A percentile compares a stretch with the other conserved stretches of the same genome.
phyloP scores from a whole-genome alignment of 1,140 invertebrate species.

The Drosophila pachea region DNA sequence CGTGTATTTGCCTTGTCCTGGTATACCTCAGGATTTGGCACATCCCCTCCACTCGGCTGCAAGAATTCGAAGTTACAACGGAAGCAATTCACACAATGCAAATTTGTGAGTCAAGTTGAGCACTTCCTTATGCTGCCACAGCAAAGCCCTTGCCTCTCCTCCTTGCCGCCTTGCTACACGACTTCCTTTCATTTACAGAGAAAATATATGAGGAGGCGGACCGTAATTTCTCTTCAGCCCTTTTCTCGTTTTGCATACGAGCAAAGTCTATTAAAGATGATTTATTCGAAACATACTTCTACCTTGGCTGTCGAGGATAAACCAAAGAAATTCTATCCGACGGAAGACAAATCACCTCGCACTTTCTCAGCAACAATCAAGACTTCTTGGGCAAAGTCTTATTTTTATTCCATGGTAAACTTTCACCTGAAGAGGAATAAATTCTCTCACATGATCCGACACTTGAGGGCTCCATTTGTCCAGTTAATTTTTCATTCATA shows the following conservation, averaged over 20 bases:
- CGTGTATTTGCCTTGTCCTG: slow-evolving; percentile 5
- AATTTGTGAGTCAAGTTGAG: slow-evolving; percentile 52
- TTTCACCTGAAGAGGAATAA: slow-evolving; percentile 1
- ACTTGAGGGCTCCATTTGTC: slow-evolving; percentile 6
- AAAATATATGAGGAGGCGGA: slow-evolving; percentile 11
- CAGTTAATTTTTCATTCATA: slow-evolving; percentile 38
- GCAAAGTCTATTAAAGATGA: slow-evolving; percentile 34
- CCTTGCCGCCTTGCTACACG: background rate
- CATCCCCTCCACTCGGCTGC: slow-evolving; percentile 5
- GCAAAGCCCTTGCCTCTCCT: background rate
- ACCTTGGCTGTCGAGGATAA: slow-evolving; percentile 23
- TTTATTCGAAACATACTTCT: slow-evolving; percentile 19
- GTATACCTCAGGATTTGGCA: slow-evolving; percentile 17
- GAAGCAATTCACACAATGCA: slow-evolving; percentile 64
- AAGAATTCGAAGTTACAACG: slow-evolving; percentile 43
- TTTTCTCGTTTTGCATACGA: slow-evolving; percentile 9
- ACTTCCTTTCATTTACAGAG: slow-evolving; percentile 22
- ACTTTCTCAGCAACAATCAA: slow-evolving; percentile 11
- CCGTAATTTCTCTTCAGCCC: slow-evolving; percentile 27
- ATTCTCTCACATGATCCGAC: background rate
- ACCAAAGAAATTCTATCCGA: slow-evolving; percentile 20
- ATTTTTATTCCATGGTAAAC: background rate
- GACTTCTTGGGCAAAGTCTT: slow-evolving; percentile 10
- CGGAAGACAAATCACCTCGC: slow-evolving; percentile 22
- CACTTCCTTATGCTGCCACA: slow-evolving; percentile 17